These are phyloP conservation scores for Manis pentadactyla DNA, from an alignment of 2,797 vertebrate genomes.

Conservation along the genomic window DNA sequence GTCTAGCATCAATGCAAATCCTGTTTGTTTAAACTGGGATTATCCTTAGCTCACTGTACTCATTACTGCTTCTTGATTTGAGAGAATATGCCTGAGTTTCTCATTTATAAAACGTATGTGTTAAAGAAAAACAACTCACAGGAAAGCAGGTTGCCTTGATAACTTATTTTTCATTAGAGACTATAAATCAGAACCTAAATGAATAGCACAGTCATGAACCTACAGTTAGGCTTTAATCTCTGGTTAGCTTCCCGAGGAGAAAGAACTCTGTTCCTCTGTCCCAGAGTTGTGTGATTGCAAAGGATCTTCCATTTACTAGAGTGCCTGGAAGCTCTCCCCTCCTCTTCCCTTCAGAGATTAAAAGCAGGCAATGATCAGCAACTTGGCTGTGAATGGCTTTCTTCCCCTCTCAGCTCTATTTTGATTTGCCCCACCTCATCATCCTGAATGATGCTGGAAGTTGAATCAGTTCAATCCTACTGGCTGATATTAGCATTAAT, in stretches of 20 bases:
- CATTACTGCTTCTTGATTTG: not conserved
- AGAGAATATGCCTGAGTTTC: not conserved
- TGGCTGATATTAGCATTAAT: not conserved
- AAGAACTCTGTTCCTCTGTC: not conserved
- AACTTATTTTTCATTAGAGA: not conserved
- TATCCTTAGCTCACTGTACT: constrained; percentile 1
- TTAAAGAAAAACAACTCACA: not conserved
- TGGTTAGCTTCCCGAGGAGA: not conserved
- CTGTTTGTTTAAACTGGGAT: constrained; percentile 48
- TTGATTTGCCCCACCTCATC: not conserved
- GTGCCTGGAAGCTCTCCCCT: not conserved
- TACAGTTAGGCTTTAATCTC: not conserved
- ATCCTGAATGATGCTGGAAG: not conserved
- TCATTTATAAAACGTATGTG: not conserved
- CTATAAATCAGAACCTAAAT: constrained; percentile 6
- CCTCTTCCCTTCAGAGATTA: not conserved
- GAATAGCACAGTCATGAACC: not conserved
- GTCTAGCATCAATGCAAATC: not conserved
- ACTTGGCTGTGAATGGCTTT: not conserved
- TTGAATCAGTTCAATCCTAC: not conserved
- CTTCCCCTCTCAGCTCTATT: not conserved
- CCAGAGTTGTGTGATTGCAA: not conserved
- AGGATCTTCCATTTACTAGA: not conserved
- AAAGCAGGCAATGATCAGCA: not conserved
- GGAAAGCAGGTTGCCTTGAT: not conserved